Conservation (phyloP, 2,113 vertebrate genomes). For the Bambusicola thoracicus region DNA sequence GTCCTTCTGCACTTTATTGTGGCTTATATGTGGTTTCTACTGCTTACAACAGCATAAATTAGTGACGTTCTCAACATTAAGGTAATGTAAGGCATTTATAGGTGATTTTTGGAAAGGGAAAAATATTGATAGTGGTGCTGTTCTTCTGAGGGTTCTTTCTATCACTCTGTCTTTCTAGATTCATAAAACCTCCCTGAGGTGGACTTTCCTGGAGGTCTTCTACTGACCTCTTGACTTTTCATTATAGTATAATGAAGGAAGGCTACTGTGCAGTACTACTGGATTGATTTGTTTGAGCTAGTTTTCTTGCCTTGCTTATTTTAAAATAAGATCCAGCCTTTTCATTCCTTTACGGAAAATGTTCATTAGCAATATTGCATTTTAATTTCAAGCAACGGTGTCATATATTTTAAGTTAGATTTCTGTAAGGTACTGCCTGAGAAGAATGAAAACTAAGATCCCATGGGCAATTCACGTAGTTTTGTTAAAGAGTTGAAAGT, state of each 20-base stretch:
- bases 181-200: not conserved
- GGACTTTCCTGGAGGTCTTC: not conserved
- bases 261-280: not conserved
- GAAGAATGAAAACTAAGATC: not conserved
- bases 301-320: not conserved
- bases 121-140: not conserved
- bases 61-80: not conserved
- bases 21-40: accelerated
- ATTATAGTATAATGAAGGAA: not conserved
- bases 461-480: not conserved
- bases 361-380: not conserved
- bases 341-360: not conserved
- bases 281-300: not conserved
- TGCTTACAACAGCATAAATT: not conserved
- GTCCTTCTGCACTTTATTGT: not conserved
- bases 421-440: not conserved
- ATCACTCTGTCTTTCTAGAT: not conserved
- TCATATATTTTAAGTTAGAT: not conserved
- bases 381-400: not conserved
- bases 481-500: not conserved
- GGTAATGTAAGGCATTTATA: accelerated
- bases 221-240: not conserved
- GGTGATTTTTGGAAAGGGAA: not conserved
- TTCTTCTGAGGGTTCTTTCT: not conserved
- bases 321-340: not conserved